A percentile compares a stretch with the other conserved stretches of the same genome.
phyloP scores from a whole-genome alignment of 2,797 vertebrate species.

The Clamator glandarius region DNA sequence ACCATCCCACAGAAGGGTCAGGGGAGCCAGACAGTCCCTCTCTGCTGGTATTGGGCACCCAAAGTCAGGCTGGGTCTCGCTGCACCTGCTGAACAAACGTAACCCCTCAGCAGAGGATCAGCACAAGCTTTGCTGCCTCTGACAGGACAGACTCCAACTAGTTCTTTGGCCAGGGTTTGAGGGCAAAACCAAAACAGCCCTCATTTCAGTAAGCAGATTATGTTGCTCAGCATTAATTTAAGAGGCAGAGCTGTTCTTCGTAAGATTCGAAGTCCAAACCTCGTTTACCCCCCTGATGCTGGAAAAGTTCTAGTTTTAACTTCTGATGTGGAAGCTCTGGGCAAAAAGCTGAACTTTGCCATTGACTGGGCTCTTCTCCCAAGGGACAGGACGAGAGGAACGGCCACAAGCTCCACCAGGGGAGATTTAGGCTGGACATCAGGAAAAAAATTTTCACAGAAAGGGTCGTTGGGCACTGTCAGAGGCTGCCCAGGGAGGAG shows the following conservation, averaged over 20 bases:
- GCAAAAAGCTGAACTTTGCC: too few species aligned
- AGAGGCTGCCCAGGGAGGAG: too few species aligned
- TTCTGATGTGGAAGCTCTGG: too few species aligned
- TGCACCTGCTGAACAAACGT: accelerated
- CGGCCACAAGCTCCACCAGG: too few species aligned
- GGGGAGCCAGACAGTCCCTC: background rate
- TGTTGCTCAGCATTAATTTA: background rate
- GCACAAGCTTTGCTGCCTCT: background rate
- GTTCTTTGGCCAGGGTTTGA: background rate
- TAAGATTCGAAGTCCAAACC: background rate
- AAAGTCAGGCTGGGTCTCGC: background rate
- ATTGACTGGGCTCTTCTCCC: too few species aligned
- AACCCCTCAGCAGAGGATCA: background rate
- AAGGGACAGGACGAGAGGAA: too few species aligned
- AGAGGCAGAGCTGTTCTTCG: background rate
- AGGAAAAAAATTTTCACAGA: too few species aligned
- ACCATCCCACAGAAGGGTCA: background rate
- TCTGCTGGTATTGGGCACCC: accelerated
- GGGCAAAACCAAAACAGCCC: background rate
- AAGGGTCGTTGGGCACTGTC: too few species aligned
- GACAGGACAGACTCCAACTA: accelerated
- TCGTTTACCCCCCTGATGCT: background rate
- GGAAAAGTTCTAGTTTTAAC: background rate
- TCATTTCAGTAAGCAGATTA: background rate
- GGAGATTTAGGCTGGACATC: too few species aligned